These are phyloP conservation scores for Neodiprion pinetum DNA, from an alignment of 1,140 invertebrate genomes.

Conservation along the genomic window DNA sequence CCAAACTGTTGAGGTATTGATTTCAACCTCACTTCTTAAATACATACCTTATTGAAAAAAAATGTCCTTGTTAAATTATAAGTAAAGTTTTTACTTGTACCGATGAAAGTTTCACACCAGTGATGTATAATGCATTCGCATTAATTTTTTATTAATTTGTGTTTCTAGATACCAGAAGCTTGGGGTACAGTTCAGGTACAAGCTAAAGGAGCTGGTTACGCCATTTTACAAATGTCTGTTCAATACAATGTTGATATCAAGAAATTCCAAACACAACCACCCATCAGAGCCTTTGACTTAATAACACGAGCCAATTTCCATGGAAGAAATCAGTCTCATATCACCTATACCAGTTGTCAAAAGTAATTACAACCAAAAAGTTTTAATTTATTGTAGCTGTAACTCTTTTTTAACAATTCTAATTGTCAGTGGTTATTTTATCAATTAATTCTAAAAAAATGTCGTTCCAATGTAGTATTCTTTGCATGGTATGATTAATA, in stretches of 20 bases:
- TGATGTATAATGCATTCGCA: neutral
- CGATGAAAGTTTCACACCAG: neutral
- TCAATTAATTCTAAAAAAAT: neutral
- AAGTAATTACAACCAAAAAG: slow-evolving; percentile 63
- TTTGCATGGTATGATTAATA: neutral
- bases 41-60: neutral
- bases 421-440: slow-evolving; percentile 2
- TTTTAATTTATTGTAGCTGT: slow-evolving; percentile 17
- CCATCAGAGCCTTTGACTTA: slow-evolving; percentile 79
- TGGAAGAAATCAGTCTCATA: slow-evolving; percentile 93
- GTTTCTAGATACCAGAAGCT: slow-evolving; percentile 80
- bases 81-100: neutral
- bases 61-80: neutral
- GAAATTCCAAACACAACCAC: slow-evolving; percentile 86
- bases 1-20: slow-evolving; percentile 75
- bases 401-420: slow-evolving; percentile 8
- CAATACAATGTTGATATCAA: slow-evolving; percentile 92
- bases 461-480: too few relatives aligned
- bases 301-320: slow-evolving; percentile 75
- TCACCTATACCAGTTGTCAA: slow-evolving; percentile 82
- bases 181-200: slow-evolving; percentile 92
- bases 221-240: slow-evolving; percentile 92
- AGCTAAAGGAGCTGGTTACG: slow-evolving; percentile 89
- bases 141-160: slow-evolving; percentile 24
- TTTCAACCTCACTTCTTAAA: slow-evolving; percentile 29